Percentiles rank a stretch among this genome's conserved stretches.
Conservation (phyloP, 2,888 invertebrate species). For the Bimastos eiseni region DNA sequence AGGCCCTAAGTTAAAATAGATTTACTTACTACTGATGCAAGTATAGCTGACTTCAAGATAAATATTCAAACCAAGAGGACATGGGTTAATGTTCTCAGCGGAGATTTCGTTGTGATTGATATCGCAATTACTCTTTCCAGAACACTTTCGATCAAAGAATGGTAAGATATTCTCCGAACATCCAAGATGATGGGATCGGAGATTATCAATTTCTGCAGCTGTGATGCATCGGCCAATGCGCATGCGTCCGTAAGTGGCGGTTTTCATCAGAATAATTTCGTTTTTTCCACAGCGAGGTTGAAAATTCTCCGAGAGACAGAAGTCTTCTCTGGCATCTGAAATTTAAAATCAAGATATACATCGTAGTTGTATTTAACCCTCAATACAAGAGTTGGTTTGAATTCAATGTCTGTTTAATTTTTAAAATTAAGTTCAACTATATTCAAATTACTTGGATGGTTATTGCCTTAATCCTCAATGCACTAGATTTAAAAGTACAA, state of each 20-base stretch:
- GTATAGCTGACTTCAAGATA: conserved; percentile 32
- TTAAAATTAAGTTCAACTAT: too few species aligned
- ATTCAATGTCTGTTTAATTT: too few species aligned
- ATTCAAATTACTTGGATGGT: too few species aligned
- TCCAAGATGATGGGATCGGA: conserved; percentile 19
- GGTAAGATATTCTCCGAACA: conserved; percentile 27
- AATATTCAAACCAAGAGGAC: conserved; percentile 10
- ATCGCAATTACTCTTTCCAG: conserved; percentile 23
- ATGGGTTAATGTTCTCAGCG: not conserved
- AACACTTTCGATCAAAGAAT: conserved; percentile 26
- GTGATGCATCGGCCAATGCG: not conserved
- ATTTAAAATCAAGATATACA: not conserved
- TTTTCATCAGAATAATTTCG: conserved; percentile 1
- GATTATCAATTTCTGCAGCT: not conserved
- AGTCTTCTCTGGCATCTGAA: not conserved
- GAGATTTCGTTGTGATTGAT: not conserved
- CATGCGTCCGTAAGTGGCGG: not conserved
- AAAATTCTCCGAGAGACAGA: not conserved
- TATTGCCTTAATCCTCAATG: too few species aligned
- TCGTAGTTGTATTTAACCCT: too few species aligned
- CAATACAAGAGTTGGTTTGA: too few species aligned
- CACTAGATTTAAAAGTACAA: too few species aligned
- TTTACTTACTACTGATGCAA: conserved; percentile 17
- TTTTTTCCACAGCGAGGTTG: not conserved
- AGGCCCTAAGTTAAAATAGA: too few species aligned